These are phyloP conservation scores for Crenuchus spilurus DNA, from an alignment of 2,797 vertebrate genomes.

Conservation along the genomic window DNA sequence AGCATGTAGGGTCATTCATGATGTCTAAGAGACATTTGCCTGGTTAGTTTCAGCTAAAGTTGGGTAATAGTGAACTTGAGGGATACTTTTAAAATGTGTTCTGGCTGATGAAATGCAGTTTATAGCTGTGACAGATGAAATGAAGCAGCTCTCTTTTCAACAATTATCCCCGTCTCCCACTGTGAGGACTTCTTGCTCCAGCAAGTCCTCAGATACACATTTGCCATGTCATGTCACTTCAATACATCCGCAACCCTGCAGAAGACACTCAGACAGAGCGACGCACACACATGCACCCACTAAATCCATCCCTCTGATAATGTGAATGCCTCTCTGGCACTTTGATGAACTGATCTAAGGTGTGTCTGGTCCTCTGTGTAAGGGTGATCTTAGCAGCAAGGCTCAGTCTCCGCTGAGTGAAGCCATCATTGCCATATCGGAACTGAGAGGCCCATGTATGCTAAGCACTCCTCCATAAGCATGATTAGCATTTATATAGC, in stretches of 20 bases:
- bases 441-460: conserved; percentile 22
- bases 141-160: conserved; percentile 6
- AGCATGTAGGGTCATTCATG: not conserved
- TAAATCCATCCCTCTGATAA: not conserved
- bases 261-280: not conserved
- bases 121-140: not conserved
- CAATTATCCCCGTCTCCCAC: conserved; percentile 10
- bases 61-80: too few relatives aligned
- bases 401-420: not conserved
- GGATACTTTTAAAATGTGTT: not conserved
- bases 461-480: conserved; percentile 67
- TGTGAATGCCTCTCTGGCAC: not conserved
- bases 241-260: not conserved
- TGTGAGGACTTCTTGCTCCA: conserved; percentile 5
- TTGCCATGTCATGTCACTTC: not conserved
- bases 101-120: not conserved
- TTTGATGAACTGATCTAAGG: conserved; percentile 6
- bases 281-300: not conserved
- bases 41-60: not conserved
- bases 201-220: not conserved
- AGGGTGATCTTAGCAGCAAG: conserved; percentile 1
- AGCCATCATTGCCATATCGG: not conserved
- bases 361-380: not conserved
- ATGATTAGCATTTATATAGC: conserved; percentile 81
- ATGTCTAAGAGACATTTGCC: not conserved